Evolutionary conservation across 2,113 vertebrate genomes (phyloP).

Genomic region (Microcebus griseorufus): DNA sequence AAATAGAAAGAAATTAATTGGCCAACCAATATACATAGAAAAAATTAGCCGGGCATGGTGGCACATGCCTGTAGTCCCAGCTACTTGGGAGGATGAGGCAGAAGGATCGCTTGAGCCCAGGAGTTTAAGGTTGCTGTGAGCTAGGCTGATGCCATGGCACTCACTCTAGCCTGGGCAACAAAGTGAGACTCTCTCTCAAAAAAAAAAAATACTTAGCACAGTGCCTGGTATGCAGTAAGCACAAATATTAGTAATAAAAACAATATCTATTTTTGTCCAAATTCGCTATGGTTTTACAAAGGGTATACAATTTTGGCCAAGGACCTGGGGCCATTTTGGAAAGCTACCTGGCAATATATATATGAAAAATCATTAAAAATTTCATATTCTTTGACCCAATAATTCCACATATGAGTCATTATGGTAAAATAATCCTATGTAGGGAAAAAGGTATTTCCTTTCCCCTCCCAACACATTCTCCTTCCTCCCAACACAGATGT

Average conservation of each 20-base stretch:
- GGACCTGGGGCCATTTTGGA: not conserved
- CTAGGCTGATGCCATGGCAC: too few relatives aligned
- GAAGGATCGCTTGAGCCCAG: too few relatives aligned
- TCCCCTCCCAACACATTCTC: not conserved
- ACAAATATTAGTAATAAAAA: conserved; percentile 27
- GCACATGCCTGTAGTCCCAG: too few relatives aligned
- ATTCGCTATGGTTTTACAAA: not conserved
- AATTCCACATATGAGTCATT: conserved; percentile 18
- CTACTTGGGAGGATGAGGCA: too few relatives aligned
- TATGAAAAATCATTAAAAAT: conserved; percentile 25
- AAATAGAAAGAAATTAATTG: too few relatives aligned
- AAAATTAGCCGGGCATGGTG: too few relatives aligned
- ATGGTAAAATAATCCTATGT: not conserved
- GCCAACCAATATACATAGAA: too few relatives aligned
- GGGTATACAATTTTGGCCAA: not conserved
- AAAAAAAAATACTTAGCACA: not conserved
- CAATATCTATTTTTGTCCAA: not conserved
- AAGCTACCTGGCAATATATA: not conserved
- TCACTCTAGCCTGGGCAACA: too few relatives aligned
- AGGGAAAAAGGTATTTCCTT: not conserved
- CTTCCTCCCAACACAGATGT: not conserved
- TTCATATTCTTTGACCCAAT: not conserved
- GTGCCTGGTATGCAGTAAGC: not conserved
- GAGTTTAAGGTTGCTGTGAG: too few relatives aligned
- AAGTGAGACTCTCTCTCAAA: too few relatives aligned